A percentile compares a stretch with the other conserved stretches of the same genome.
Conservation (phyloP, 2,888 invertebrate genomes). For the Phymatocera aterrima region DNA sequence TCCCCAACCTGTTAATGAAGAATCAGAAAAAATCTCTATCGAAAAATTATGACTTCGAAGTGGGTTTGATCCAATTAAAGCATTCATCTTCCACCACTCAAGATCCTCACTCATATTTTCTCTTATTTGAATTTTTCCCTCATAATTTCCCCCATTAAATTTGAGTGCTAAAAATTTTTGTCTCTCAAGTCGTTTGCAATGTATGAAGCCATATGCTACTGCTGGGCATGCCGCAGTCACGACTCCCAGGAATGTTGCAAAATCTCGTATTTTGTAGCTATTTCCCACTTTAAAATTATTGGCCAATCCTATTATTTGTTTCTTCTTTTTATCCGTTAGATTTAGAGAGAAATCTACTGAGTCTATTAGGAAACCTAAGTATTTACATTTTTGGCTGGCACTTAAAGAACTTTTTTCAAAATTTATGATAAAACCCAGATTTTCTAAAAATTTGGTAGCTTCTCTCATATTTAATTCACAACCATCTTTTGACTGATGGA, state of each 20-base stretch:
- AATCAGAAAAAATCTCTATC: conserved; percentile 51
- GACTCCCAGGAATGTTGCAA: conserved; percentile 28
- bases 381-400: conserved; percentile 46
- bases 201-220: conserved; percentile 51
- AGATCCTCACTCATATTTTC: conserved; percentile 48
- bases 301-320: neutral
- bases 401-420: conserved; percentile 46
- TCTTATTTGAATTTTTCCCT: conserved; percentile 48
- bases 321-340: conserved; percentile 43
- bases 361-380: conserved; percentile 50
- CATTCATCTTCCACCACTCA: conserved; percentile 51
- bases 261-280: conserved; percentile 49
- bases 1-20: conserved; percentile 54
- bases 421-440: conserved; percentile 53
- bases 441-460: conserved; percentile 45
- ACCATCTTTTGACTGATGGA: neutral
- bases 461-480: conserved; percentile 46
- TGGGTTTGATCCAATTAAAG: conserved; percentile 45
- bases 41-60: conserved; percentile 49
- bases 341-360: conserved; percentile 24
- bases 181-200: conserved; percentile 52
- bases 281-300: conserved; percentile 42
- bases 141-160: conserved; percentile 49
- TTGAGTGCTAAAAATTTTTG: conserved; percentile 51
- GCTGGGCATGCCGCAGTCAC: conserved; percentile 80